Conservation (phyloP, 2,797 vertebrate genomes). For the Neoniphon sammara region DNA sequence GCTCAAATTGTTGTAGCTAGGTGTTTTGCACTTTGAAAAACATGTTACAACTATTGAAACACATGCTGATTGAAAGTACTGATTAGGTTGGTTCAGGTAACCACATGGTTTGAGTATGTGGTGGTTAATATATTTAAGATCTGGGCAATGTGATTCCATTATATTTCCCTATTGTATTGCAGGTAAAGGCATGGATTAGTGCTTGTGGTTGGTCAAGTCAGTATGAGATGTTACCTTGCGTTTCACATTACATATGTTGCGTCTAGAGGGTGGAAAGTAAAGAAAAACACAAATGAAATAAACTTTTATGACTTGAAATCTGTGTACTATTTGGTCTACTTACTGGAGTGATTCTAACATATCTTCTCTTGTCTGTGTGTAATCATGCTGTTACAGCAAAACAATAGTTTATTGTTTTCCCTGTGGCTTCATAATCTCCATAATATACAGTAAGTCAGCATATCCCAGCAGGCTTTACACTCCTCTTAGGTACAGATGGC, state of each 20-base stretch:
- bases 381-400: background rate
- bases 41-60: constrained; percentile 5
- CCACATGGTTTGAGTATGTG: constrained; percentile 26
- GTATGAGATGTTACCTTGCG: constrained; percentile 16
- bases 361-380: background rate
- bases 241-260: constrained; percentile 43
- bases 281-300: constrained; percentile 53
- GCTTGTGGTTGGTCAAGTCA: constrained; percentile 24
- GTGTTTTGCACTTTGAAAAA: constrained; percentile 58
- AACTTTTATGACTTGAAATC: constrained; percentile 22
- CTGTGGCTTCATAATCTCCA: background rate
- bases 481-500: constrained; percentile 21
- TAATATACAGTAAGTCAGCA: background rate
- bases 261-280: constrained; percentile 47
- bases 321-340: constrained; percentile 2
- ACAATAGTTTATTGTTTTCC: background rate
- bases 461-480: background rate
- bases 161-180: constrained; percentile 28
- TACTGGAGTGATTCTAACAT: background rate
- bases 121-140: constrained; percentile 25
- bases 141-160: constrained; percentile 13
- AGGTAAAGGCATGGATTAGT: constrained; percentile 16
- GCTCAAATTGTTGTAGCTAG: constrained; percentile 33
- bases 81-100: constrained; percentile 17
- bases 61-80: background rate